Base-by-base conservation (phyloP, 2,113 vertebrate genomes). In the Leucoraja erinaceus region DNA sequence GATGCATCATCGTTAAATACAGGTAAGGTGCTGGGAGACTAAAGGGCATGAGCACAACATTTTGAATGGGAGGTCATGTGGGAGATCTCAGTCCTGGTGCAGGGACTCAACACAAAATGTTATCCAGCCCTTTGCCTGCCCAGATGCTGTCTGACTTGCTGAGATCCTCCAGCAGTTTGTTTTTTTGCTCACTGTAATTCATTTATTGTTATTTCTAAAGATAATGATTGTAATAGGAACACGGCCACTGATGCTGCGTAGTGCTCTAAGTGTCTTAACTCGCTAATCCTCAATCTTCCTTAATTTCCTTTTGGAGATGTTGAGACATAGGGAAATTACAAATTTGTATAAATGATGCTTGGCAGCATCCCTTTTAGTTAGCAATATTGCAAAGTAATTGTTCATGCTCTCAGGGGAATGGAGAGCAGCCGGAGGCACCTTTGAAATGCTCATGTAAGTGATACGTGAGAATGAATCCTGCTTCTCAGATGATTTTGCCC, bases 301-400 rank as follows among this genome's bases (percentile, higher is more conserved):
- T 56, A 83, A 83, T 83, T 83, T 59, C 78, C 78, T 25, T 83
- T 83, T 83, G 47, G 10, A 59, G 28, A 25, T 83, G 47, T 83
- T 83, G 47, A 83, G 54, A 8, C 22, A 83, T 22, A 56, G 79
- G 0, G 47, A 83, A 8, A 56, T 83, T 56, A 47, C 54, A 83
- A 83, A 83, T 83, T 28, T 83, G 54, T 83, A 54, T 81, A 81
- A 81, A 54, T 81, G 47, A 81, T 81, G 47, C 78, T 38, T 81
- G 78, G 78, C 78, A 81, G 78, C 78, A 81, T 56, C 78, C 38
- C 47, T 81, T 81, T 56, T 81, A 81, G 54, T 56, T 83, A 20
- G 54, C 79, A 83, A 83, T 28, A 83, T 83, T 56, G 56, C 54
- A 47, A 47, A 56, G 47, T 11, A 83, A 56, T 59, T 83, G 47